Percentiles rank a stretch among this genome's conserved stretches.
phyloP scores from a whole-genome alignment of 2,797 vertebrate species.

The Heliangelus exortis region DNA sequence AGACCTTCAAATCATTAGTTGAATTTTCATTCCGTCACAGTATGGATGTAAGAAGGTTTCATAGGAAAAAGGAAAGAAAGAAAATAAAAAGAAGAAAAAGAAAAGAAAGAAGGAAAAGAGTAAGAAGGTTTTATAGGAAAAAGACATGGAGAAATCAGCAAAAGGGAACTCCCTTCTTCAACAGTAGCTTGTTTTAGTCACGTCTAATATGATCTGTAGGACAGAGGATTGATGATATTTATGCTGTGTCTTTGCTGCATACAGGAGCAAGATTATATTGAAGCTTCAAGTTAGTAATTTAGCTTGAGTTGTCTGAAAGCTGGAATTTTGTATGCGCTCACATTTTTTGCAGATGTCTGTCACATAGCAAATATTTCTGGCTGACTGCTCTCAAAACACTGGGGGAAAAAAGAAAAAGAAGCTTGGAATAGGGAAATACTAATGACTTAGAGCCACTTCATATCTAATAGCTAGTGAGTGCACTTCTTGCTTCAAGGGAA shows the following conservation, averaged over 20 bases:
- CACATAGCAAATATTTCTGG: conserved; percentile 11
- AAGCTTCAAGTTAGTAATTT: conserved; percentile 22
- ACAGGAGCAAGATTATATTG: not conserved
- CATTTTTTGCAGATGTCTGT: conserved; percentile 47
- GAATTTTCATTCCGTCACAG: not conserved
- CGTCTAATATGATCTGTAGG: not conserved
- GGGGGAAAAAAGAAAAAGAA: not conserved
- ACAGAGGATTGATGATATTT: not conserved
- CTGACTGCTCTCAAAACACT: conserved; percentile 7
- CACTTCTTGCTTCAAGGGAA: not conserved
- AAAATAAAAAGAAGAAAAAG: too few species aligned
- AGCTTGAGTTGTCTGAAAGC: conserved; percentile 16
- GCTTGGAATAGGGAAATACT: conserved; percentile 24
- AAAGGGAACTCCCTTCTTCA: not conserved
- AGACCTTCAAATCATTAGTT: not conserved
- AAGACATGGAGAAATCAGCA: not conserved
- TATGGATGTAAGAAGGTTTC: not conserved
- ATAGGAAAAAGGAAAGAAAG: not conserved
- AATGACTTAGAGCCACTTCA: conserved; percentile 28
- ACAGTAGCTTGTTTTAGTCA: not conserved
- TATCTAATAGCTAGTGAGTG: not conserved
- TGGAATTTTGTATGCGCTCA: not conserved
- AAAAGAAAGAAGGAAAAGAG: too few species aligned
- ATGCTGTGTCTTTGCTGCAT: not conserved
- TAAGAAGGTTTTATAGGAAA: not conserved